Conservation (phyloP, 2,797 vertebrate genomes). For the Mormyrops boulengeri region DNA sequence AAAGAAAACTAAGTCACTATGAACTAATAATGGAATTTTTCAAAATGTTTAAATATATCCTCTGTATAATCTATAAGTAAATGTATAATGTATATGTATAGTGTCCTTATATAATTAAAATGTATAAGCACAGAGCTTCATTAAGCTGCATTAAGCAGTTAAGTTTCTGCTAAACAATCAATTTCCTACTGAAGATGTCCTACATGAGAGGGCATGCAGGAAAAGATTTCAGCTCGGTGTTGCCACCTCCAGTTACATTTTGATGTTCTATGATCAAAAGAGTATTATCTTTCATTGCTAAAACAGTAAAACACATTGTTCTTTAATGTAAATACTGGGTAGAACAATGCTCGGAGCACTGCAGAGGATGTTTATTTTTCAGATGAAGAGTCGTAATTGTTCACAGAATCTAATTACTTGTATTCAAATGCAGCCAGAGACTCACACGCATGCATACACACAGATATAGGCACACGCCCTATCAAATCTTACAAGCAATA, state of each 20-base stretch:
- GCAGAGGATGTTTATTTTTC: neutral
- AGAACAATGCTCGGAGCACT: neutral
- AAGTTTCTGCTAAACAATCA: neutral
- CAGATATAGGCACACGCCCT: neutral
- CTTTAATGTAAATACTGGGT: neutral
- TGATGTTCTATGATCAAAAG: neutral
- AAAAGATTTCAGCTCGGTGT: neutral
- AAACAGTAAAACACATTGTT: neutral
- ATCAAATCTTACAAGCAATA: neutral
- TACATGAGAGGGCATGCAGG: neutral
- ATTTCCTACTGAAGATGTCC: neutral
- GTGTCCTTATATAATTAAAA: neutral
- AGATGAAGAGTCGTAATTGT: neutral
- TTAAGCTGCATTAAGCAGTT: neutral
- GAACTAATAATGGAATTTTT: neutral
- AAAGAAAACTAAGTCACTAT: neutral
- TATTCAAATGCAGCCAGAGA: neutral
- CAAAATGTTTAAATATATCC: neutral
- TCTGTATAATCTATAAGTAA: neutral
- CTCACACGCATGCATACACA: neutral
- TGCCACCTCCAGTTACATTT: neutral
- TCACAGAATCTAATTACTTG: slow-evolving; percentile 16
- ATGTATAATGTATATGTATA: neutral
- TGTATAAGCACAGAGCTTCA: slow-evolving; percentile 1
- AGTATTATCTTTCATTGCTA: neutral